Evolutionary conservation across 2,888 invertebrate species (phyloP).

Genomic region (Celastrina argiolus): DNA sequence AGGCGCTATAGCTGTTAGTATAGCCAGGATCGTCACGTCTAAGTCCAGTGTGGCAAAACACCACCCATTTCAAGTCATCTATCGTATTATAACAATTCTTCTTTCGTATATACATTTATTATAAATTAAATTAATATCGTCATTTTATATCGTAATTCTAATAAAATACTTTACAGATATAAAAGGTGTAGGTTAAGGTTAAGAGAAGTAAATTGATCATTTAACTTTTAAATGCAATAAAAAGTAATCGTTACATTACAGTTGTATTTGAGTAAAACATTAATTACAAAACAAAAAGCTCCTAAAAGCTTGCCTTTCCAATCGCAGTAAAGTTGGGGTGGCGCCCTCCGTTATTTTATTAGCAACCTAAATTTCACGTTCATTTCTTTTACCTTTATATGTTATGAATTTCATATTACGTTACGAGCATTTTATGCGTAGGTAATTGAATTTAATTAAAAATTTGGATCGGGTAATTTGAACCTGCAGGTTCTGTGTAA

Average conservation of each 20-base stretch:
- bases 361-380: slow-evolving; percentile 58
- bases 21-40: too few species aligned
- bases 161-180: background rate
- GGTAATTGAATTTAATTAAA: slow-evolving; percentile 17
- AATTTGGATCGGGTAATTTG: background rate
- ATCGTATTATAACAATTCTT: too few species aligned
- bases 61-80: too few species aligned
- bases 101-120: too few species aligned
- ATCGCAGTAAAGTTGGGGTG: slow-evolving; percentile 67
- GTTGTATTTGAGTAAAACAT: slow-evolving; percentile 39
- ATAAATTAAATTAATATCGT: too few species aligned
- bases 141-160: too few species aligned
- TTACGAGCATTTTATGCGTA: slow-evolving; percentile 19
- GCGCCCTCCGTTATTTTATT: slow-evolving; percentile 67
- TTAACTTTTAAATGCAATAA: slow-evolving; percentile 13
- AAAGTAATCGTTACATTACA: slow-evolving; percentile 22
- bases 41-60: too few species aligned
- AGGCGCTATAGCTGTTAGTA: too few species aligned
- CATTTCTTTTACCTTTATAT: slow-evolving; percentile 41
- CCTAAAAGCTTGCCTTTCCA: slow-evolving; percentile 74
- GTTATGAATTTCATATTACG: slow-evolving; percentile 24
- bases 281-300: slow-evolving; percentile 76
- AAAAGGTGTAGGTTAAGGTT: background rate
- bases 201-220: background rate
- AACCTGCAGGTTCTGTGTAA: background rate